phyloP scores from a whole-genome alignment of 2,797 vertebrate species.

The Myotis findleyi region DNA sequence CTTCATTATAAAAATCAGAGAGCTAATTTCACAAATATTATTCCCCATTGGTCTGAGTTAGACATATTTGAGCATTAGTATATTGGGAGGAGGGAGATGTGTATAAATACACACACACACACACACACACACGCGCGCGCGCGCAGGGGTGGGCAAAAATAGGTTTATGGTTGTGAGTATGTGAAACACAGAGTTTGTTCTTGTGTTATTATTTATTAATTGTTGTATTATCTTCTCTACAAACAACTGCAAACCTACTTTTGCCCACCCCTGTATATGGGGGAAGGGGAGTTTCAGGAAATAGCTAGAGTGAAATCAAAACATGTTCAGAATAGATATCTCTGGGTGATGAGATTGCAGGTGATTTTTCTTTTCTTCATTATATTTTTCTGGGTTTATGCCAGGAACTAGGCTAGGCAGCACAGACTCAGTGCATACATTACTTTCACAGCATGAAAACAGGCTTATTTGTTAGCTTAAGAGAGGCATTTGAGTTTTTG shows the following conservation, averaged over 20 bases:
- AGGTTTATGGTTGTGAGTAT: background rate
- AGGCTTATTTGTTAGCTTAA: background rate
- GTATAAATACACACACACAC: background rate
- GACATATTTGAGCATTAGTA: background rate
- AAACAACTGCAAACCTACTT: background rate
- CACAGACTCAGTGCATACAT: background rate
- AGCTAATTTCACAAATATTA: conserved; percentile 8
- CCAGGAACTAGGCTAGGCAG: background rate
- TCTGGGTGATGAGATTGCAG: background rate
- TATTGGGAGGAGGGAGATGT: background rate
- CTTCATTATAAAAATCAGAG: conserved; percentile 37
- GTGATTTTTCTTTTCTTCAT: background rate
- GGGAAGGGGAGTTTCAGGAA: background rate
- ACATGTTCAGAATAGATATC: background rate
- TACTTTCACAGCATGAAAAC: conserved; percentile 13
- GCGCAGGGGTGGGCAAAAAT: background rate
- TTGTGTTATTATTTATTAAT: background rate
- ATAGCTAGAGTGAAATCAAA: background rate
- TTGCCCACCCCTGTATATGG: background rate
- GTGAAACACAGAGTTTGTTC: background rate
- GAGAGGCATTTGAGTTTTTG: background rate
- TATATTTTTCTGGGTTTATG: conserved; percentile 12
- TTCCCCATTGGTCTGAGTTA: conserved; percentile 19
- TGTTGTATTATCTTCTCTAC: background rate
- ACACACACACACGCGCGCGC: background rate